Base-by-base conservation (phyloP, 2,797 vertebrate genomes). In the Ataeniobius toweri region DNA sequence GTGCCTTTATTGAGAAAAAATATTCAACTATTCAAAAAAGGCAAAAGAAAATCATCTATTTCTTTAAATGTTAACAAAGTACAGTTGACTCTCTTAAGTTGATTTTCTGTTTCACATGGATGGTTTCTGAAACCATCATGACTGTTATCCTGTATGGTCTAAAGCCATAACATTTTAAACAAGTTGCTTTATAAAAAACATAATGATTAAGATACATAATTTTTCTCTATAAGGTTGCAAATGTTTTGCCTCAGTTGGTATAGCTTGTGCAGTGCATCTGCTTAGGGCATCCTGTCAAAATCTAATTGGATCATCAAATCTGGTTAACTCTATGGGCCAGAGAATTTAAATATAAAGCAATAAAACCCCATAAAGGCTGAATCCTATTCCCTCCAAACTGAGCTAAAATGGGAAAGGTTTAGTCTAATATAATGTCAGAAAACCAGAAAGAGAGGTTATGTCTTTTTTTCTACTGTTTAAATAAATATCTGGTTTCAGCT, bases 1-100 rank as follows among this genome's bases (percentile, higher is more conserved):
- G 24, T 31, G 76, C 22, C 71, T 90, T 89, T 71, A 82, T 39
- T 87, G 71, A 59, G 41, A 75, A 86, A 70, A 63, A 86, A 82
- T 74, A 90, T 80, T 79, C 78, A 89, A 86, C 73, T 44, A 80
- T 75, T 53, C 46, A 50, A 26, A 85, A 41, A 77, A 81, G n/a
- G 59, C 68, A 76, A 48, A 65, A 73, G 50, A 56, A 53, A 63
- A 56, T 48, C 44, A 55, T 70, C n/a, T 8, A 61, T 71, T 83
- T 8, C 26, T 74, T 20, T 31, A 74, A 81, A 80, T 71, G 46
- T 39, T 80, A 50, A 79, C 68, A 36, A 36, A 46, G 79, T 55
- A 63, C 70, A 71, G 53, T 44, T n/a, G 78, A 56, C 12, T 72
- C 41, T 31, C 67, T 9, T n/a, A 26, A 26, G 24, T 20, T 56